Conservation (phyloP, 2,888 invertebrate species). For the Augiades crinisus region DNA sequence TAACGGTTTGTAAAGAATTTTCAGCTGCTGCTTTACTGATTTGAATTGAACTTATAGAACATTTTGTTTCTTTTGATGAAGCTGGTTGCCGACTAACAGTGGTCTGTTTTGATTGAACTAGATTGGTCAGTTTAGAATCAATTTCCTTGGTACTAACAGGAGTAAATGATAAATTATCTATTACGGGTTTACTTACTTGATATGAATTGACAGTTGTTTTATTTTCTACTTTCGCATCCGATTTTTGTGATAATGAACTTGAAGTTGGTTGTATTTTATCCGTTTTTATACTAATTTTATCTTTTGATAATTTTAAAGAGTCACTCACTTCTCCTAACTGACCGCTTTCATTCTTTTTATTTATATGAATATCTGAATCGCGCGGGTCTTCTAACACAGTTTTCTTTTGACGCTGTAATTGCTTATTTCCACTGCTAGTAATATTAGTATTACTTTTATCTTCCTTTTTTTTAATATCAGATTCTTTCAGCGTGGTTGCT, state of each 20-base stretch:
- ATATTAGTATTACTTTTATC: not conserved
- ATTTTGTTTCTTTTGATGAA: not conserved
- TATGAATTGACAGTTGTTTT: not conserved
- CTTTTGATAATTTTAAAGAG: not conserved
- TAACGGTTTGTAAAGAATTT: not conserved
- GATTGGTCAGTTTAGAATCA: not conserved
- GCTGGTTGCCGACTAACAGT: not conserved
- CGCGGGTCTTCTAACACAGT: conserved; percentile 37
- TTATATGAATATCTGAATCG: conserved; percentile 27
- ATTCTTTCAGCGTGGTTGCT: not conserved
- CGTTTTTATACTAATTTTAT: not conserved
- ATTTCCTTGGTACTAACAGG: not conserved
- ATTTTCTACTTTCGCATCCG: not conserved
- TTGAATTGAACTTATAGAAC: not conserved
- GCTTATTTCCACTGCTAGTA: conserved; percentile 37
- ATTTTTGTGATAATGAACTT: not conserved
- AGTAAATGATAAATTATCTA: not conserved
- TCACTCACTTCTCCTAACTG: not conserved
- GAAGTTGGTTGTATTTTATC: not conserved
- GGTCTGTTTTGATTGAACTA: not conserved
- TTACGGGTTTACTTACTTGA: not conserved
- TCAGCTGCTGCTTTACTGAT: not conserved
- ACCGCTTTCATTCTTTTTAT: conserved; percentile 14
- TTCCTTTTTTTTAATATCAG: not conserved
- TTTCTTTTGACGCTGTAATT: conserved; percentile 50